A percentile compares a stretch with the other conserved stretches of the same genome.
Conservation (phyloP, 2,113 vertebrate genomes). For the Regulus satrapa region DNA sequence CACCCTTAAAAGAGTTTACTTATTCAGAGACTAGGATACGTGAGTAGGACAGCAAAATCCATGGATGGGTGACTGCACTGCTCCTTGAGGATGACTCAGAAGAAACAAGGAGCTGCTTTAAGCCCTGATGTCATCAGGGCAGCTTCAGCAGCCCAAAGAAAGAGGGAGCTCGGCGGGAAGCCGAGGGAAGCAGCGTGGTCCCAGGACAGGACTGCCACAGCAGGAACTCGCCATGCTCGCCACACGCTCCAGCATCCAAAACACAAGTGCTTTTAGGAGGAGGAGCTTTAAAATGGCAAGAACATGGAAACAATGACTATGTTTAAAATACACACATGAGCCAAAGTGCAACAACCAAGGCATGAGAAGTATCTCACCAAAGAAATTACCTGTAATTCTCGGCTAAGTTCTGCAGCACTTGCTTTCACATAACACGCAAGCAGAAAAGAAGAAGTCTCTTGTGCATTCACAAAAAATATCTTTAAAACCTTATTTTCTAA, state of each 20-base stretch:
- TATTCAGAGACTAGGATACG: background rate
- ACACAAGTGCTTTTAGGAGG: background rate
- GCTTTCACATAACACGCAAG: background rate
- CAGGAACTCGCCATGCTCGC: accelerated
- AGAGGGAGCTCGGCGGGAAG: background rate
- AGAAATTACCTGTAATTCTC: background rate
- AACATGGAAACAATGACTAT: background rate
- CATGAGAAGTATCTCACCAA: background rate
- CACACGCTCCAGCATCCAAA: background rate
- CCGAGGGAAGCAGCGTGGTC: accelerated
- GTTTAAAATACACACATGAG: background rate
- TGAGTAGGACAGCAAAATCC: background rate
- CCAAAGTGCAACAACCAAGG: background rate
- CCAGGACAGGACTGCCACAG: background rate
- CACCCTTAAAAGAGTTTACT: background rate
- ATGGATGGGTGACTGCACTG: accelerated
- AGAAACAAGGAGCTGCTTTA: background rate
- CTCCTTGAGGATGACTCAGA: background rate
- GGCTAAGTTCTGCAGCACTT: background rate
- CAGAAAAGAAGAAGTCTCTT: background rate
- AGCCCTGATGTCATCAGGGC: background rate
- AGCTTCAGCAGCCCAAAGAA: background rate
- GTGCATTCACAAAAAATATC: background rate
- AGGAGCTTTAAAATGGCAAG: background rate
- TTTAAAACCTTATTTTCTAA: background rate